Conservation (phyloP, 1,140 invertebrate species). For the Drosophila virilis region DNA sequence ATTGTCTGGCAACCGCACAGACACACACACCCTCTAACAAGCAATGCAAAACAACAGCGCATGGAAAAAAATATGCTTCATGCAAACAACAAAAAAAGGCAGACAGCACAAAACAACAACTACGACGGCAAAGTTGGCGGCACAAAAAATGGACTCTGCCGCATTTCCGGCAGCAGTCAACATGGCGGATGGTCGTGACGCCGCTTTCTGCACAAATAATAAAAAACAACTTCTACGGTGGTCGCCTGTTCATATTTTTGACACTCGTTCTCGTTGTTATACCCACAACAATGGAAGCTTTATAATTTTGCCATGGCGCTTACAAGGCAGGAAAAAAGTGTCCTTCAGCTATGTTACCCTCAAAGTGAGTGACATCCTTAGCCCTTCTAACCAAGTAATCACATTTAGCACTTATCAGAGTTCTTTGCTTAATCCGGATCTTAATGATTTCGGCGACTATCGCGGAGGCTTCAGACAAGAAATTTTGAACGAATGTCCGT, state of each 20-base stretch:
- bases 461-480: too few relatives aligned
- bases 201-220: slow-evolving; percentile 67
- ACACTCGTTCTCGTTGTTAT: slow-evolving; percentile 27
- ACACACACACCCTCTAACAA: slow-evolving; percentile 11
- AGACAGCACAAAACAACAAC: slow-evolving; percentile 69
- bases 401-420: not conserved
- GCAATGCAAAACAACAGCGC: slow-evolving; percentile 4
- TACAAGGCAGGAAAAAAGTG: not conserved
- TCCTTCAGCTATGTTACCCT: slow-evolving; percentile 9
- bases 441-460: not conserved
- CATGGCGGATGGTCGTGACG: slow-evolving; percentile 71
- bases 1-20: slow-evolving; percentile 16
- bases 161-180: slow-evolving; percentile 78
- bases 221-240: slow-evolving; percentile 44
- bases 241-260: slow-evolving; percentile 61
- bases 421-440: not conserved
- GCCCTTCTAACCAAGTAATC: not conserved
- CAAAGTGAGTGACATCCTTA: not conserved
- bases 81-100: slow-evolving; percentile 44
- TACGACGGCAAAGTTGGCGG: slow-evolving; percentile 45
- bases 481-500: too few relatives aligned
- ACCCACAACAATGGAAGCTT: not conserved
- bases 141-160: slow-evolving; percentile 67
- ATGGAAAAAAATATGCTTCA: slow-evolving; percentile 66
- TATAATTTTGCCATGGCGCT: slow-evolving; percentile 14